Base-by-base conservation (phyloP, 2,888 invertebrate species). In the Altica lythri region DNA sequence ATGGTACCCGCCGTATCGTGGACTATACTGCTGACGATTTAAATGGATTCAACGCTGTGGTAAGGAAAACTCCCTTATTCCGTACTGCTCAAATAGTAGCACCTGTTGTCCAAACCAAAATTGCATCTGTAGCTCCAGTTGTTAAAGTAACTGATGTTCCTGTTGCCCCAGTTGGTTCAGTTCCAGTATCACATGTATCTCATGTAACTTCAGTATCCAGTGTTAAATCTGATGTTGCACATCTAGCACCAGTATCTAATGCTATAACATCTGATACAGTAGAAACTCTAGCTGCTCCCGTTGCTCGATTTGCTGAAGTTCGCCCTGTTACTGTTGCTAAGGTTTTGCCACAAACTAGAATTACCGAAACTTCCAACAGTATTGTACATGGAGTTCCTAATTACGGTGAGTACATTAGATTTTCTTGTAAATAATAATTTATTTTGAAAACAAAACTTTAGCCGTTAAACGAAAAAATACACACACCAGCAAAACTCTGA, bases 1-100 rank as follows among this genome's bases (percentile, higher is more conserved):
- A 85, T 67, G 85, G 85, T 63, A 82, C 81, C 52, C 81, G 81
- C 68, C 81, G 85, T 61, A 83, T 81, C 17, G 85, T 65, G 6
- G 65, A 67, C 34, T 67, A 66, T 56, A 62, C 66, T 37, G 67
- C 69, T 16, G 66, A 67, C 29, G 65, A 64, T 14, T 32, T 79
- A 54, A 77, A 81, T 64, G 82, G 81, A 43, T 82, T 82, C 77
- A 81, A 81, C 65, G 81, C 81, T 52, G 79, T 81, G 37, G 82
- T 82, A 8, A 79, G 75, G 64, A 77, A 76, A 45, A 78, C 79
- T 66, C 79, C 79, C 14, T 65, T 78, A 5, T 75, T 70, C 2
- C 73, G 72, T 2, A 75, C 76, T 65, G 76, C 73, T 13, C 69
- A 75, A 27, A 75, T 76, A 18, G 72, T 71, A 30, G 54, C 57